Evolutionary conservation across 2,888 invertebrate species (phyloP).

Genomic region (Drosophila pegasa): DNA sequence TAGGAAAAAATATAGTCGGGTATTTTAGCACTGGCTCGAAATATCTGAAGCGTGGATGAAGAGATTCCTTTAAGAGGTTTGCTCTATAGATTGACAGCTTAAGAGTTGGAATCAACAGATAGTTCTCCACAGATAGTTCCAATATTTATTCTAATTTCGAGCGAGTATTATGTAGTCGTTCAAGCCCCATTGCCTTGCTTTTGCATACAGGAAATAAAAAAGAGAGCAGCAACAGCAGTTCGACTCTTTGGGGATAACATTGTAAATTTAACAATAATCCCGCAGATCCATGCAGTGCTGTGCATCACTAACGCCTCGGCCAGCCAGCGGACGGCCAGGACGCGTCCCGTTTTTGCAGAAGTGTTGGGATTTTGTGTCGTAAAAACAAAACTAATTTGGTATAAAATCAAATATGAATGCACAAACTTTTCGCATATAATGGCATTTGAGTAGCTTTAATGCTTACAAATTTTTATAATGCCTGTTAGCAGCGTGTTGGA

Average conservation of each 20-base stretch:
- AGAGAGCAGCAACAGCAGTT: no score
- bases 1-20: neutral
- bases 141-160: no score
- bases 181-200: no score
- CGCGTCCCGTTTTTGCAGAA: constrained; percentile 8
- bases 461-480: constrained; percentile 46
- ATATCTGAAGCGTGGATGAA: no score
- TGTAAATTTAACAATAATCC: constrained; percentile 75
- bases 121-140: no score
- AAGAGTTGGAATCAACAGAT: no score
- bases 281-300: constrained; percentile 14
- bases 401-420: constrained; percentile 63
- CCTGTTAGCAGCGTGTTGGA: constrained; percentile 10
- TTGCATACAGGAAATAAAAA: constrained; percentile 4
- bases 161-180: neutral
- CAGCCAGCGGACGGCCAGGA: constrained; percentile 1
- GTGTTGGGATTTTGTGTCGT: constrained; percentile 37
- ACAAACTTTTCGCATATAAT: constrained; percentile 34
- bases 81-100: no score
- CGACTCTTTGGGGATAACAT: constrained; percentile 76
- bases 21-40: neutral
- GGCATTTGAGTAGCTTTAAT: constrained; percentile 46
- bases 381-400: constrained; percentile 71
- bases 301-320: constrained; percentile 14
- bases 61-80: no score